phyloP scores from a whole-genome alignment of 2,888 invertebrate species.

The Ashinkailepas kermadecensis region DNA sequence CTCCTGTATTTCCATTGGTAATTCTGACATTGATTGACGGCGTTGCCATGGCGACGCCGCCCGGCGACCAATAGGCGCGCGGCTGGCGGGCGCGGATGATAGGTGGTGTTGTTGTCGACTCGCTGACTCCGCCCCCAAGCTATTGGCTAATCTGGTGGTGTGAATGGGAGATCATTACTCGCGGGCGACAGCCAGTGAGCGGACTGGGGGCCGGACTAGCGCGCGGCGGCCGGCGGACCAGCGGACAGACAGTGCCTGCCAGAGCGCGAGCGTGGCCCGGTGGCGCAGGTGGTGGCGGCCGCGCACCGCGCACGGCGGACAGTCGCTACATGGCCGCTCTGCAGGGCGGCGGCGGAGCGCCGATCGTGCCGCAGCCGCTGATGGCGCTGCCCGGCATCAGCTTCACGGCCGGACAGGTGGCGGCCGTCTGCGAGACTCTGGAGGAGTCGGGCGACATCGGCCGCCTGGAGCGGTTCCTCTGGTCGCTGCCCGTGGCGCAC shows the following conservation, averaged over 20 bases:
- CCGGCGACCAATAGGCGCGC: slow-evolving; percentile 21
- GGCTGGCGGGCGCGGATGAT: slow-evolving; percentile 13
- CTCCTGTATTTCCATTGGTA: slow-evolving; percentile 21
- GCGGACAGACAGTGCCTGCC: slow-evolving; percentile 27
- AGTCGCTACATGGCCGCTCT: slow-evolving; percentile 27
- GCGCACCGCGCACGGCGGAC: slow-evolving; percentile 14
- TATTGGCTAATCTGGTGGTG: slow-evolving; percentile 18
- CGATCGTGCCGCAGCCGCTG: slow-evolving; percentile 32
- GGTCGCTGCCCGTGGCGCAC: slow-evolving; percentile 86
- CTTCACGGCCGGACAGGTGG: slow-evolving; percentile 76
- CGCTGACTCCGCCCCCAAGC: slow-evolving; percentile 15
- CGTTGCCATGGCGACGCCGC: slow-evolving; percentile 33
- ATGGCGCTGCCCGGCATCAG: slow-evolving; percentile 61
- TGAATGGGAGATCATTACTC: slow-evolving; percentile 20
- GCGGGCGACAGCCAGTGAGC: slow-evolving; percentile 23
- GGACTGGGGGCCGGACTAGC: slow-evolving; percentile 20
- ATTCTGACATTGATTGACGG: slow-evolving; percentile 30
- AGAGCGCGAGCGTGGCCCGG: slow-evolving; percentile 26
- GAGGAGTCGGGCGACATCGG: slow-evolving; percentile 93
- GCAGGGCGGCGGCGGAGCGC: slow-evolving; percentile 28
- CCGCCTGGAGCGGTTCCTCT: slow-evolving; percentile 75
- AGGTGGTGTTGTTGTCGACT: slow-evolving; percentile 20
- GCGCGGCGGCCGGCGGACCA: slow-evolving; percentile 29
- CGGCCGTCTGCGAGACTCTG: slow-evolving; percentile 87
- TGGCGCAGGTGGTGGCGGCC: slow-evolving; percentile 25